Evolutionary conservation across 2,888 invertebrate species (phyloP), one percentile per base, ranked within the genome.

Genomic region (Ectemnius lituratus): DNA sequence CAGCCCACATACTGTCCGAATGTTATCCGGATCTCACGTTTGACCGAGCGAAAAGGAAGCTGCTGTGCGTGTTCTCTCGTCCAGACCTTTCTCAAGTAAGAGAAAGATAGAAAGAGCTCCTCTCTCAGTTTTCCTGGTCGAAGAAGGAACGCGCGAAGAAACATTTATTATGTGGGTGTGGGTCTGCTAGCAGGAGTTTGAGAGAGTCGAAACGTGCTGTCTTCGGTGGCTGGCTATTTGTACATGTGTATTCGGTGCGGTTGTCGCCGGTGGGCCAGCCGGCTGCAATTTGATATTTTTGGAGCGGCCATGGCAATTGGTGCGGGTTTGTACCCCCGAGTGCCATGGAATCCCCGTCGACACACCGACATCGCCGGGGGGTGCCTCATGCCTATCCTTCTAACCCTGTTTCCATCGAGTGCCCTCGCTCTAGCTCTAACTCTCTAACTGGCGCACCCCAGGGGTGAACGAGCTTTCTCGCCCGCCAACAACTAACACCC

Each of bases 261-360:
- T 37, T 56, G 56, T 66, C 45, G 69, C 47, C 45, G 61, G 23
- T 3, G 23, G 23, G 23, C 23, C 23, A 23, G 23, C 69, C 23
- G 67, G 71, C 62, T 60, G 84, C 76, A 82, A 82, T 74, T 60
- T 68, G 83, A 84, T 84, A 83, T 80, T 84, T 83, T 84, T 73
- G 74, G 83, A 75, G 63, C 70, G 47, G 67, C 69, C 66, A 52
- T 72, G 70, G 66, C 56, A 59, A 63, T 61, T 56, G 23, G 27
- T 18, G 45, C 28, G 62, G 72, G 76, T 82, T 82, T 73, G 70
- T 46, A 78, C 69, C 6, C 56, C 63, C 67, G 66, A 56, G 56
- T 57, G 66, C 47, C 70, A 47, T n/a, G 62, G 67, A 67, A 59
- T n/a, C 27, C 56, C 47, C 46, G 47, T 16, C 18, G 47, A 13